Percentiles rank a stretch among this genome's conserved stretches.
Evolutionary conservation across 2,113 vertebrate genomes (phyloP).

Genomic region (Gambusia affinis): DNA sequence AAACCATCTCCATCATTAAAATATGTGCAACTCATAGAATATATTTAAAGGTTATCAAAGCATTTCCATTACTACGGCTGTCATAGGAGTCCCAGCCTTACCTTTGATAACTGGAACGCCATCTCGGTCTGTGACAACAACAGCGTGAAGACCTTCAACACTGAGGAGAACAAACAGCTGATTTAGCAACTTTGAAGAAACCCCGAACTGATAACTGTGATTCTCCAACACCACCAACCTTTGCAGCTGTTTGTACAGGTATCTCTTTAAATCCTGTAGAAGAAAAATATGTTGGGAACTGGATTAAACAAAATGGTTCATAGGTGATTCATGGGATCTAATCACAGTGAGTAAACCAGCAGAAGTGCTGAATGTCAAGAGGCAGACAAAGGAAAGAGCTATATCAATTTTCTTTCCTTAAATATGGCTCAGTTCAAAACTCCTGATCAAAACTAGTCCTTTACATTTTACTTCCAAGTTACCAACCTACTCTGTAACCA

Average conservation of each 20-base stretch:
- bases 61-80: neutral
- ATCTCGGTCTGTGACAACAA: slow-evolving; percentile 95
- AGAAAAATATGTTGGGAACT: neutral
- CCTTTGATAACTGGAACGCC: slow-evolving; percentile 98
- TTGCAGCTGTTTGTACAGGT: slow-evolving; percentile 94
- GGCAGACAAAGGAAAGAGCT: no score
- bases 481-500: no score
- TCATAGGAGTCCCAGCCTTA: slow-evolving; percentile 55
- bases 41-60: neutral
- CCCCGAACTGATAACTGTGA: neutral
- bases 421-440: no score
- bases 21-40: neutral
- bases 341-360: neutral
- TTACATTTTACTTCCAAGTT: no score
- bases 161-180: slow-evolving; percentile 63
- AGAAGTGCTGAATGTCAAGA: neutral
- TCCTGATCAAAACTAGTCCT: no score
- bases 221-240: slow-evolving; percentile 78
- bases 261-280: slow-evolving; percentile 91
- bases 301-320: neutral
- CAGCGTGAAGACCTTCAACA: slow-evolving; percentile 95
- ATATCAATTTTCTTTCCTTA: no score
- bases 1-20: neutral
- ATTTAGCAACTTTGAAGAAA: neutral
- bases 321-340: neutral